Base-by-base conservation (phyloP, 2,113 vertebrate genomes). In the Tringa solitaria region DNA sequence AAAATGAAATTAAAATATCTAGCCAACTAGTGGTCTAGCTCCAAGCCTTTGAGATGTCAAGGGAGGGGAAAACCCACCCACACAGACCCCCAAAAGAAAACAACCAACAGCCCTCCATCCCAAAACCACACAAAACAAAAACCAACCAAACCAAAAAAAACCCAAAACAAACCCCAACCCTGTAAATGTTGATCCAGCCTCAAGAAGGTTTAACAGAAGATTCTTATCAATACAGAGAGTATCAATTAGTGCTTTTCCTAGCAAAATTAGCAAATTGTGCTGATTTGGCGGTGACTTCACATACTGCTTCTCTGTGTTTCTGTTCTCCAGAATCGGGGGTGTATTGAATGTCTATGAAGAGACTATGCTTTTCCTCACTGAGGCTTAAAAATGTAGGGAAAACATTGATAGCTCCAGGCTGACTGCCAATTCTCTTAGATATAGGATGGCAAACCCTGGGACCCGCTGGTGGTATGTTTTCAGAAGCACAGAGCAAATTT, bases 131-230 rank as follows among this genome's bases (percentile, higher is more conserved):
- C 43, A 48, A 19, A 43, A 30, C 27, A 19, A 63, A 48, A 77
- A 10, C 6, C 28, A 46, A 51, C 2, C 1, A 82, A 32, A 1
- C 14, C 15, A 53, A 23, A 41, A 27, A 13, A 69, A 4, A 0
- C 10, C 11, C 23, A 9, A 64, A 3, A 0, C 11, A 5, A 1
- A 50, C 23, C 8, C 6, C 26, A 72, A 32, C 5, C 5, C 19
- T 68, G 22, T 72, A 89, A 89, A 75, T 72, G 32, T 17, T 70
- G 74, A 59, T 81, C 35, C 64, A 82, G 10, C 72, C 57, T 56
- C 63, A 41, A 51, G 53, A 90, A 68, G 9, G 16, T 60, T 90
- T 86, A 86, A 83, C 18, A 37, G 21, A 63, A 85, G 21, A 56
- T 60, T 54, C 17, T 82, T 74, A 37, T 63, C 56, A 84, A 12